Evolutionary conservation across 92 coral and sea anemone genomes (phyloP), one percentile per base, ranked within the genome.

Genomic region (Siderastrea siderea): DNA sequence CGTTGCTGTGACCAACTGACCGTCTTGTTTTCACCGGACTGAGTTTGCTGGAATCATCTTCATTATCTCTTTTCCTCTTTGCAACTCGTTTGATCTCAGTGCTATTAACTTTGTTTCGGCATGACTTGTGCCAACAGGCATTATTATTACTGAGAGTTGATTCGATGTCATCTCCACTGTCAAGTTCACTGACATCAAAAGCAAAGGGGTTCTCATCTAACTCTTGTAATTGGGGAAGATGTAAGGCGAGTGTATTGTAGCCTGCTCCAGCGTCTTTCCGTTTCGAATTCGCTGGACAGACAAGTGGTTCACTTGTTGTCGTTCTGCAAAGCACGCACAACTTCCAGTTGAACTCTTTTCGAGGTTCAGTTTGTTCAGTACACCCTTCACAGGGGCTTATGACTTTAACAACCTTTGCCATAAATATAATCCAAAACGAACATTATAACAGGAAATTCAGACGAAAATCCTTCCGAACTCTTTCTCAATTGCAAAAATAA

Each of bases 71-170:
- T 58, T 77, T 86, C 67, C 68, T 68, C 49, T 85, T 71, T 63
- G 64, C 84, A 38, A 61, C 11, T 45, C 61, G 72, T 15, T 84
- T 61, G 17, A 91, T n/a, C 69, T 91, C 77, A 3, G 88, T 91
- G 70, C 74, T 88, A 63, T 79, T 88, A 44, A 81, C 71, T 6
- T 11, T 74, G 19, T 91, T 87, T 76, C 87, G 50, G 72, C 96
- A 91, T 3, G 86, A 78, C 26, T 88, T 91, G 71, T 93, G 93
- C 92, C 96, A 93, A 3, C 14, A 62, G 45, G 94, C 94, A 67
- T 90, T 86, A 60, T 86, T 86, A 3, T 66, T 64, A 38, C 50
- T n/a, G 1, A 93, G 50, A 3, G 90, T 93, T 16, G 60, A 43
- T 11, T 75, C 86, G 59, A 86, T 78, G 58, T 92, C 92, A 2